Base-by-base conservation (phyloP, 2,113 vertebrate species). In the Tiliqua scincoides region DNA sequence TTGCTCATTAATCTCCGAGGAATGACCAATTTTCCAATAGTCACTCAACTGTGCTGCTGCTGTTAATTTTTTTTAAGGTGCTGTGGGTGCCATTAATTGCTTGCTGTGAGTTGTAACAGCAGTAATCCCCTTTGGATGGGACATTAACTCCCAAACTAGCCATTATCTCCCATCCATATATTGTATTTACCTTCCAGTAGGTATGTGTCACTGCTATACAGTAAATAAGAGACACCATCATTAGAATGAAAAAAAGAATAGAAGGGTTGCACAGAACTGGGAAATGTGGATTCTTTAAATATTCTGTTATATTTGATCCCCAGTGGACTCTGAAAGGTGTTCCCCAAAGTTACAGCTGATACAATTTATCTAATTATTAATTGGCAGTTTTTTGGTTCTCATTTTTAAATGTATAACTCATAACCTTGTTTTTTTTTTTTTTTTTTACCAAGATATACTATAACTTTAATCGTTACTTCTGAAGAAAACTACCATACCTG, bases 1-100 rank as follows among this genome's bases (percentile, higher is more conserved):
- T 89, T 91, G 91, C 88, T 94, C 89, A 88, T 94, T 94, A 95
- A 93, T 96, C 92, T 93, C 93, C 63, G 71, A 54, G 68, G 93
- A 95, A 89, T 85, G 92, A 87, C 88, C 87, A 87, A 14, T 92
- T 95, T 95, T 91, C 95, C 89, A 82, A 72, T 21, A 92, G 78
- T 86, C 89, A 70, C 77, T 95, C 92, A 92, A 65, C 92, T 90
- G 87, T 79, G 72, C 71, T 82, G 43, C 80, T 83, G 86, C 85
- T 82, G 76, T 79, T 87, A 89, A 87, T 91, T 83, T 87, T 81
- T 94, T 89, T 62, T 61, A 89, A 89, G 88, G 85, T 88, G 88
- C 88, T 87, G 73, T 72, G 82, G 88, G 75, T 93, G 85, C 92
- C 82, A 72, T 91, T 94, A 93, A 92, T 93, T 92, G 93, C 90